Evolutionary conservation across 2,113 vertebrate species (phyloP).

Genomic region (Suricata suricatta): DNA sequence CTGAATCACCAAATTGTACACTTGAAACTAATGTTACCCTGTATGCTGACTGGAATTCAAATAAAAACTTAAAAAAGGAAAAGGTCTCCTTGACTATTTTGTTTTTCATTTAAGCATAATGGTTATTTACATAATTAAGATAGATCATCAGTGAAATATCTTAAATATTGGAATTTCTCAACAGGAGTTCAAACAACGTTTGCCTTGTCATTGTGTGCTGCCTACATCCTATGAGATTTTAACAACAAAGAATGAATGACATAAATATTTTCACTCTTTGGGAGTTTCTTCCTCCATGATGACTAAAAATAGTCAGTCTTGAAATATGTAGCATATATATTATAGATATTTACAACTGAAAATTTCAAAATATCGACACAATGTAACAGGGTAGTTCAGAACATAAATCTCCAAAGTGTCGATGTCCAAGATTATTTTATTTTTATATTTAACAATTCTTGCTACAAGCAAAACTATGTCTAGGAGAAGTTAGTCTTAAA

Average conservation of each 20-base stretch:
- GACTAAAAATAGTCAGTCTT: background rate
- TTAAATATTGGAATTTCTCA: background rate
- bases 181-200: background rate
- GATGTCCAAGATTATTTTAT: background rate
- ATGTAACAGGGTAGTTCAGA: background rate
- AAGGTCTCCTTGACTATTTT: background rate
- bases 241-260: background rate
- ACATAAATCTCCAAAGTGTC: background rate
- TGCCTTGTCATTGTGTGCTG: background rate
- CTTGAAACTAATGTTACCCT: background rate
- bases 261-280: background rate
- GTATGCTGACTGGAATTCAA: background rate
- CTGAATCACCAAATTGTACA: background rate
- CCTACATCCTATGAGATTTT: background rate
- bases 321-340: background rate
- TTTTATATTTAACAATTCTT: background rate
- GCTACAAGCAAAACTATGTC: background rate
- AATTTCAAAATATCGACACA: background rate
- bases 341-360: background rate
- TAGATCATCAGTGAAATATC: background rate
- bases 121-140: background rate
- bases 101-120: background rate
- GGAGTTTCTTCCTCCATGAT: background rate
- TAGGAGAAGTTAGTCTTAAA: background rate
- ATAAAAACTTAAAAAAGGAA: background rate